Evolutionary conservation across 2,888 invertebrate genomes (phyloP), one percentile per base, ranked within the genome.

Genomic region (Pristionchus mayeri): DNA sequence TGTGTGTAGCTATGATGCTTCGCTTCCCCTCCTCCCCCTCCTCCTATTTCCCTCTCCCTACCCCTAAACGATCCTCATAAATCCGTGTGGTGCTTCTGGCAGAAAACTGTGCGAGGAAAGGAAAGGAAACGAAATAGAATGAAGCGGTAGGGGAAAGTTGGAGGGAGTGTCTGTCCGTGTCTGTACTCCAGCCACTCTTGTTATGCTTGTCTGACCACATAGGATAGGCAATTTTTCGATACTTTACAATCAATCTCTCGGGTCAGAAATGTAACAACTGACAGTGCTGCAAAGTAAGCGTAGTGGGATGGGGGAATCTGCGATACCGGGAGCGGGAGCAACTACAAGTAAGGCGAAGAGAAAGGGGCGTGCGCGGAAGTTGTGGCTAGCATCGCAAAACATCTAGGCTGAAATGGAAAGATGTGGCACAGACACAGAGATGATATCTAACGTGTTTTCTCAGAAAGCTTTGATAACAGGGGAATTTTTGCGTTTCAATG

Each of bases 21-120:
- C 21, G 76, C 50, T 78, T 78, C n/a, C 18, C 21, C 48, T 48
- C 48, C 76, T 78, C 18, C 50, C 48, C 76, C 16, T 48, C n/a
- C 48, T n/a, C 48, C 44, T 18, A 44, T 75, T 48, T 34, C 48
- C 40, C 44, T 18, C 24, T 75, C 44, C 40, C 21, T 30, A 40
- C 18, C 50, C 48, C 50, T 78, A 78, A 78, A 78, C 76, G 76
- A 78, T 78, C 50, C 76, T 78, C 76, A 50, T 78, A 78, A 78
- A 78, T 78, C 76, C 50, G 71, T 44, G 71, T 67, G 67, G 76
- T 78, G 76, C 76, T 48, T 78, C 50, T 78, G 76, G 50, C 76
- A 78, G 76, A 78, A n/a, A n/a, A 78, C 76, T 78, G 76, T 78
- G 11, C 27, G 76, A 50, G 27, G 30, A 18, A 13, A 13, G 40